A percentile compares a stretch with the other conserved stretches of the same genome.
Evolutionary conservation across 1,140 invertebrate species (phyloP).

Genomic region (Drosophila auraria): DNA sequence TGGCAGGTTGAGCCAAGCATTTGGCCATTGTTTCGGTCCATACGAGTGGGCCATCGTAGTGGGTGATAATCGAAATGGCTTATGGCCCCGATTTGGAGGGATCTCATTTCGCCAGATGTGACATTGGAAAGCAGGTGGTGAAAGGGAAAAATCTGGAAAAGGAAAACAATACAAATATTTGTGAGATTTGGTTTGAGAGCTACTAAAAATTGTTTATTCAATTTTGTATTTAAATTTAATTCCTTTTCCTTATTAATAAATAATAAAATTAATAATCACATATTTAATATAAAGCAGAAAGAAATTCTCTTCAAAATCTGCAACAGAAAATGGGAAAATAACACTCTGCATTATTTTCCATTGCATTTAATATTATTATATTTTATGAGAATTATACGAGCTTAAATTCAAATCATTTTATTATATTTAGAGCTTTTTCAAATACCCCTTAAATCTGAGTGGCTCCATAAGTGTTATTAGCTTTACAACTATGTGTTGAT

Average conservation of each 20-base stretch:
- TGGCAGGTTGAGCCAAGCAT: constrained; percentile 28
- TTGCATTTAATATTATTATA: background rate
- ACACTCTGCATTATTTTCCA: too few species aligned
- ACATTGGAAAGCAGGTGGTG: constrained; percentile 6
- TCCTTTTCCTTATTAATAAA: background rate
- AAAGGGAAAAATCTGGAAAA: background rate
- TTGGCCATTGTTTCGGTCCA: constrained; percentile 32
- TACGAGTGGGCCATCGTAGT: constrained; percentile 27
- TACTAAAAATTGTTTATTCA: too few species aligned
- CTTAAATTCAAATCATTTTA: background rate
- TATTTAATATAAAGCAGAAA: too few species aligned
- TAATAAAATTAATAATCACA: too few species aligned
- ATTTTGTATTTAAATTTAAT: background rate
- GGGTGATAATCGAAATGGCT: constrained; percentile 33
- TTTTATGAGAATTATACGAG: background rate
- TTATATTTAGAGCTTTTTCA: background rate
- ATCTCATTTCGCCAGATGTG: background rate
- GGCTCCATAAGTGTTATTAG: background rate
- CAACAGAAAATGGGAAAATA: too few species aligned
- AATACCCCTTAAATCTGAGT: constrained; percentile 10
- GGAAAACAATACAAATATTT: too few species aligned
- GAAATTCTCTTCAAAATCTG: too few species aligned
- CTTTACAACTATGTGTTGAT: constrained; percentile 10
- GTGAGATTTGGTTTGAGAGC: background rate
- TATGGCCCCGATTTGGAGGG: constrained; percentile 13